Conservation (phyloP, 2,888 invertebrate genomes). For the Poecilus cupreus region DNA sequence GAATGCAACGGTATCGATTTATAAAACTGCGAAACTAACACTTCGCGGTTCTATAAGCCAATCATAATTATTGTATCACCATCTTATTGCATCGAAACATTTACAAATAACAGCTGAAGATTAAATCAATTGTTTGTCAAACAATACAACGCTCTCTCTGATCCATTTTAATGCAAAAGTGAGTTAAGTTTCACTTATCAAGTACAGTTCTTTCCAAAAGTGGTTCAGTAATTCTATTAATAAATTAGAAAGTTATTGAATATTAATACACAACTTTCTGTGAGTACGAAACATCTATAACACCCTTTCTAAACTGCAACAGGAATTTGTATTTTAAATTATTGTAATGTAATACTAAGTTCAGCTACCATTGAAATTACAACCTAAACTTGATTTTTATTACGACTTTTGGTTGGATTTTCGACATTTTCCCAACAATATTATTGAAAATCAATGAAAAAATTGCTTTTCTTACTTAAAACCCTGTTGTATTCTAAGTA, state of each 20-base stretch:
- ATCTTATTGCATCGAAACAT: slow-evolving; percentile 15
- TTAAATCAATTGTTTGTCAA: background rate
- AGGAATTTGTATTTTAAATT: background rate
- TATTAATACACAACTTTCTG: slow-evolving; percentile 17
- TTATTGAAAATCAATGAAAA: too few relatives aligned
- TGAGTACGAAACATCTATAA: background rate
- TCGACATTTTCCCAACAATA: too few relatives aligned
- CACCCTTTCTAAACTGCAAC: background rate
- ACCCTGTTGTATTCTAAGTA: slow-evolving; percentile 19
- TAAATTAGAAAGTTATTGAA: slow-evolving; percentile 31
- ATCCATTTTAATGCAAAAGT: background rate
- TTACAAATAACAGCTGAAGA: background rate
- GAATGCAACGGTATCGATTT: slow-evolving; percentile 15
- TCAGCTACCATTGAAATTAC: slow-evolving; percentile 4
- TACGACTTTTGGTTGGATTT: too few relatives aligned
- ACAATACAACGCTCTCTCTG: slow-evolving; percentile 22
- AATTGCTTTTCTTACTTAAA: background rate
- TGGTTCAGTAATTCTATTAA: slow-evolving; percentile 13
- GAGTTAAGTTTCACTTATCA: background rate
- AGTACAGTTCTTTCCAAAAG: background rate
- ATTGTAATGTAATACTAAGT: background rate
- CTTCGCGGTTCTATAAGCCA: slow-evolving; percentile 14
- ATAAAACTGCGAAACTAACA: background rate
- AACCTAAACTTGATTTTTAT: background rate
- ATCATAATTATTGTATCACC: slow-evolving; percentile 6